phyloP scores from a whole-genome alignment of 1,140 invertebrate species.

The Sarcophaga bullata region DNA sequence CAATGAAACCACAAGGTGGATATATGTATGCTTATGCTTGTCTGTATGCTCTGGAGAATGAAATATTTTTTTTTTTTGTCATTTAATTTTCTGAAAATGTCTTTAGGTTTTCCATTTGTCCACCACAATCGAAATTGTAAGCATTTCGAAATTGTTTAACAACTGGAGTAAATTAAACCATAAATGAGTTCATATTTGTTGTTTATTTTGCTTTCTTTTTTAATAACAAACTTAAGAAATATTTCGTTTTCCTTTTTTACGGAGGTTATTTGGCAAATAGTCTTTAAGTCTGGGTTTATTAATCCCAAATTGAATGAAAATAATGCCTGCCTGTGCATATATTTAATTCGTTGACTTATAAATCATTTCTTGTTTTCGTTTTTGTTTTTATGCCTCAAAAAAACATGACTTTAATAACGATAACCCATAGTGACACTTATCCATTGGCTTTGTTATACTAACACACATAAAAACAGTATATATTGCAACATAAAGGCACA shows the following conservation, averaged over 20 bases:
- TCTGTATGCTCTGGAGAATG: neutral
- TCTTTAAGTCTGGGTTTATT: no score
- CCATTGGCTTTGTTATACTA: slow-evolving; percentile 30
- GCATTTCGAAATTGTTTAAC: no score
- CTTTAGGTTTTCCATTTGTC: no score
- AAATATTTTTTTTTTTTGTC: slow-evolving; percentile 4
- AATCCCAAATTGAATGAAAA: no score
- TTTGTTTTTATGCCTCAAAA: neutral
- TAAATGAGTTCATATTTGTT: no score
- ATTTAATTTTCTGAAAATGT: neutral
- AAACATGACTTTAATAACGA: slow-evolving; percentile 36
- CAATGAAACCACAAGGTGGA: slow-evolving; percentile 38
- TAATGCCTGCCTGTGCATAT: no score
- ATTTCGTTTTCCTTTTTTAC: no score
- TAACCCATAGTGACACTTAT: slow-evolving; percentile 37
- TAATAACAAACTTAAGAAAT: no score
- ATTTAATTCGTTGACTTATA: neutral
- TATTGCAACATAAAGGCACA: neutral
- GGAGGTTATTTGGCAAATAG: no score
- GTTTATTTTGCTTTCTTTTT: no score
- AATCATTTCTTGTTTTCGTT: slow-evolving; percentile 28
- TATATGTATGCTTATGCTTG: neutral
- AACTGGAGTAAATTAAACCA: no score
- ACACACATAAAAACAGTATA: slow-evolving; percentile 20
- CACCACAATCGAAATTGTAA: no score